These are phyloP conservation scores for Steinernema scapterisci DNA, from an alignment of 2,888 invertebrate species.

Conservation along the genomic window DNA sequence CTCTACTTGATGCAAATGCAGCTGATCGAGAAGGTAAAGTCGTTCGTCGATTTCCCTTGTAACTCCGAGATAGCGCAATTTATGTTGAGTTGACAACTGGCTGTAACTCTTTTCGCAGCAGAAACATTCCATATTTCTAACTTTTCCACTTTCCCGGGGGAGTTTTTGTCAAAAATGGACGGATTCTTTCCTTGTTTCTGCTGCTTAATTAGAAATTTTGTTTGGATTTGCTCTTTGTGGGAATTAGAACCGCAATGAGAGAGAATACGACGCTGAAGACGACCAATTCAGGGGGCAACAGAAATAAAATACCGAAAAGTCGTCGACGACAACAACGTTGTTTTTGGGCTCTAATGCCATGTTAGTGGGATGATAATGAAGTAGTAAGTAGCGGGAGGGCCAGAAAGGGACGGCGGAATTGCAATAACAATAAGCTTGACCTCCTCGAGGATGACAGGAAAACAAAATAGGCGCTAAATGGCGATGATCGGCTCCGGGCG, in stretches of 20 bases:
- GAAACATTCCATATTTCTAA: too few relatives aligned
- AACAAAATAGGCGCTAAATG: conserved; percentile 9
- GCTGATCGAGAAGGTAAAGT: conserved; percentile 82
- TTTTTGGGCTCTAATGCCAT: not conserved
- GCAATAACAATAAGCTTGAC: conserved; percentile 19
- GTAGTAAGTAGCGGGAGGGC: not conserved
- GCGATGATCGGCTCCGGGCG: not conserved
- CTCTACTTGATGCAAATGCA: conserved; percentile 93
- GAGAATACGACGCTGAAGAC: too few relatives aligned
- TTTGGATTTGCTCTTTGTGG: conserved; percentile 3
- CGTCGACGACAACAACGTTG: conserved; percentile 9
- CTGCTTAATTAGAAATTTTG: conserved; percentile 19
- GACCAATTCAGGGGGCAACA: not conserved
- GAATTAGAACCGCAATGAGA: not conserved
- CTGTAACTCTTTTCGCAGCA: not conserved
- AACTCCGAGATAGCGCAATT: not conserved
- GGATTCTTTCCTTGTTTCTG: not conserved
- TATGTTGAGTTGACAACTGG: not conserved
- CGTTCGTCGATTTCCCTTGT: not conserved
- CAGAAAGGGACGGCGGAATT: not conserved
- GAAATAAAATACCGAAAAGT: conserved; percentile 23
- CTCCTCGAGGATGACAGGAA: not conserved
- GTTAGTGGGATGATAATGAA: not conserved
- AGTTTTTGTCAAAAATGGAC: not conserved
- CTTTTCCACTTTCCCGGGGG: not conserved